Evolutionary conservation across 2,113 vertebrate genomes (phyloP).

Genomic region (Phyllopteryx taeniolatus): DNA sequence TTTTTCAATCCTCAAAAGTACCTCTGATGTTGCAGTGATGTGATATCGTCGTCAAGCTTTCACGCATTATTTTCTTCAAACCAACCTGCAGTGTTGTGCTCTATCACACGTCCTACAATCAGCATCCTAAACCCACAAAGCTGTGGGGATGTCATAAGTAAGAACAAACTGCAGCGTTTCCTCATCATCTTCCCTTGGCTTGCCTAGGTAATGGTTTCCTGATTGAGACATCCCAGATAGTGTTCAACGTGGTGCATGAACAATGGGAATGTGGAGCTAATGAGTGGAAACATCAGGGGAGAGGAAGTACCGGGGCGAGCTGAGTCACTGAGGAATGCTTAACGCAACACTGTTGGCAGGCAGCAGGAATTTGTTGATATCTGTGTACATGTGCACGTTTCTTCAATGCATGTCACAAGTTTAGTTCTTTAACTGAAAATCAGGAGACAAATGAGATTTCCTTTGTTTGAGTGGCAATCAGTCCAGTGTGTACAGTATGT

Average conservation of each 20-base stretch:
- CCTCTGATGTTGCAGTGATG: conserved; percentile 41
- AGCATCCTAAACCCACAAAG: conserved; percentile 52
- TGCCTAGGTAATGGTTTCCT: conserved; percentile 48
- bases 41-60: conserved; percentile 29
- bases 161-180: conserved; percentile 32
- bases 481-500: neutral
- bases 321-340: conserved; percentile 18
- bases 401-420: neutral
- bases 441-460: neutral
- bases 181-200: conserved; percentile 39
- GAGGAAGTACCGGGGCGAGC: conserved; percentile 23
- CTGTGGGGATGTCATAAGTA: conserved; percentile 49
- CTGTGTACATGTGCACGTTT: neutral
- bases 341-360: conserved; percentile 2
- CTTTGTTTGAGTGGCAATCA: neutral
- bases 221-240: conserved; percentile 21
- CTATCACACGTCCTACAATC: conserved; percentile 38
- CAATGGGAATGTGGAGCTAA: conserved; percentile 44
- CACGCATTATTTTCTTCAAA: conserved; percentile 15
- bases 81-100: neutral
- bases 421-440: neutral
- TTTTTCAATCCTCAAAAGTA: conserved; percentile 36
- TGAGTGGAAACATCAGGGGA: conserved; percentile 33
- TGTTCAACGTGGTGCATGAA: conserved; percentile 42
- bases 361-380: conserved; percentile 1